These are phyloP conservation scores for Tachysurus fulvidraco DNA, from an alignment of 2,113 vertebrate genomes.

Conservation along the genomic window DNA sequence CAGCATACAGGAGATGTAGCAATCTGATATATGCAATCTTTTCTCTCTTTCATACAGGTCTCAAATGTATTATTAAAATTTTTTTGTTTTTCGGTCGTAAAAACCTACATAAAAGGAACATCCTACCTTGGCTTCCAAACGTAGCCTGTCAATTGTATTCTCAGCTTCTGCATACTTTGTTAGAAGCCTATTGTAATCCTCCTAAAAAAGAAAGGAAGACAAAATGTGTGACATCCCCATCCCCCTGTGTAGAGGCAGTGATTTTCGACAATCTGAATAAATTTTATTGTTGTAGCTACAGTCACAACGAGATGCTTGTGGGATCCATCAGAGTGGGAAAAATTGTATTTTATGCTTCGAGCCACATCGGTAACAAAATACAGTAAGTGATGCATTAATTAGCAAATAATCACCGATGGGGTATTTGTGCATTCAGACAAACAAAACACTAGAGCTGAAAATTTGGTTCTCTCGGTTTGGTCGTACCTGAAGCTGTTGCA, in stretches of 20 bases:
- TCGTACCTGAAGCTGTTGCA: slow-evolving; percentile 89
- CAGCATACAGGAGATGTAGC: not conserved
- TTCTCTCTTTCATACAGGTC: not conserved
- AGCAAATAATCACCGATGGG: not conserved
- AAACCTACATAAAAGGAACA: slow-evolving; percentile 12
- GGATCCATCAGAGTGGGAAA: no score
- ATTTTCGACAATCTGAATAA: not conserved
- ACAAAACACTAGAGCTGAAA: no score
- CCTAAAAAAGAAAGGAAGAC: slow-evolving; percentile 66
- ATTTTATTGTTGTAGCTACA: not conserved
- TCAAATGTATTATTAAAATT: not conserved
- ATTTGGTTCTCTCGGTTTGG: no score
- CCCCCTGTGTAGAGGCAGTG: not conserved
- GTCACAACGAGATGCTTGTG: not conserved
- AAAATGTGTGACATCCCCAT: not conserved
- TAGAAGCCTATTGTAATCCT: slow-evolving; percentile 88
- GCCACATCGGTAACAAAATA: no score
- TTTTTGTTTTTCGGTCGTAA: no score
- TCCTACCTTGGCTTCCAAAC: slow-evolving; percentile 86
- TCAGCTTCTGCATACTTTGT: slow-evolving; percentile 91
- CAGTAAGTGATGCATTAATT: no score
- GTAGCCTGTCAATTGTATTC: slow-evolving; percentile 93
- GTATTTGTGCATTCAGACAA: not conserved
- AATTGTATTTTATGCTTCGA: no score
- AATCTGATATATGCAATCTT: not conserved